A percentile compares a stretch with the other conserved stretches of the same genome.
These are phyloP conservation scores for Lutjanus erythropterus DNA, from an alignment of 2,113 vertebrate species.

Conservation along the genomic window DNA sequence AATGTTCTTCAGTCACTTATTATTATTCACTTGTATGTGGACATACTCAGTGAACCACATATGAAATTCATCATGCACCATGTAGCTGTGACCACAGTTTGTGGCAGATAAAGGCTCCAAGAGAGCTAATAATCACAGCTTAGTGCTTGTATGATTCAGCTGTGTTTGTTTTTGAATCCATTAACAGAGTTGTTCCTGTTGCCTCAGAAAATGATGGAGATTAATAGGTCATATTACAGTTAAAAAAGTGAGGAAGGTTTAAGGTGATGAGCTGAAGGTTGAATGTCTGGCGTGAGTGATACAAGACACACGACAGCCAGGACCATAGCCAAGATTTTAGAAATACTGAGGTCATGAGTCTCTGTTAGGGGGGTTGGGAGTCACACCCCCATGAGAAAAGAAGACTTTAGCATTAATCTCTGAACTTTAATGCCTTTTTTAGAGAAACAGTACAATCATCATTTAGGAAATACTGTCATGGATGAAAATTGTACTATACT, in stretches of 20 bases:
- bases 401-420: no score
- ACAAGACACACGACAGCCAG: no score
- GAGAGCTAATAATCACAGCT: background rate
- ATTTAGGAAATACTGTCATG: no score
- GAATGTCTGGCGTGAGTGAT: background rate
- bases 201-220: background rate
- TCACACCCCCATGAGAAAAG: no score
- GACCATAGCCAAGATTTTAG: no score
- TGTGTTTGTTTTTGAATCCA: constrained; percentile 20
- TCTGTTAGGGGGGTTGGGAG: no score
- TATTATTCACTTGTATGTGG: background rate
- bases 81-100: background rate
- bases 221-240: background rate
- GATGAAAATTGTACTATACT: no score
- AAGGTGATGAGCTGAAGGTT: background rate
- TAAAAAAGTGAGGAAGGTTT: background rate
- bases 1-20: background rate
- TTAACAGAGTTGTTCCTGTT: background rate
- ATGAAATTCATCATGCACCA: background rate
- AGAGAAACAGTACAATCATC: no score
- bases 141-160: background rate
- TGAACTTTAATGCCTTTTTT: no score
- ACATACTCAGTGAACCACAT: background rate
- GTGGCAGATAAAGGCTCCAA: background rate
- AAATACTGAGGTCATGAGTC: no score